Evolutionary conservation across 2,797 vertebrate species (phyloP).

Genomic region (Nasua narica): DNA sequence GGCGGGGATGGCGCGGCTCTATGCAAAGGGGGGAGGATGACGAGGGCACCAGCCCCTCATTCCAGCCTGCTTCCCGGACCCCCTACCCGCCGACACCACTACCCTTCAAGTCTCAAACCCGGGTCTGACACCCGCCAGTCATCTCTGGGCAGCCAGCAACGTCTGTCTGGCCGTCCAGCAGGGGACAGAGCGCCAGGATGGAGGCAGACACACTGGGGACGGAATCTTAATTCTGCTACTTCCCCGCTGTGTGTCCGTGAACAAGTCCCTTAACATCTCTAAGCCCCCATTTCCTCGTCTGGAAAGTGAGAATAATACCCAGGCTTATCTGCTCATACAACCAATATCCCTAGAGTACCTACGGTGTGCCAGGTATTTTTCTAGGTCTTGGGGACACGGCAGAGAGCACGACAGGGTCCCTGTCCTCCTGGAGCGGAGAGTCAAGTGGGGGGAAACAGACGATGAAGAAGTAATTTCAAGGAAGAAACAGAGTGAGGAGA

Average conservation of each 20-base stretch:
- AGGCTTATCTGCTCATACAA: background rate
- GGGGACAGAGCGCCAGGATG: background rate
- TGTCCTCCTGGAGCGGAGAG: background rate
- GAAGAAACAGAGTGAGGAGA: background rate
- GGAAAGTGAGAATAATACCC: background rate
- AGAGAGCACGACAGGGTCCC: background rate
- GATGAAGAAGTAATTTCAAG: background rate
- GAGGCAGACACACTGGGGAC: background rate
- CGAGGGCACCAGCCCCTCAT: background rate
- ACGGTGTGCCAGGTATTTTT: background rate
- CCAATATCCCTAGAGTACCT: background rate
- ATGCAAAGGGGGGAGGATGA: background rate
- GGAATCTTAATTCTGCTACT: background rate
- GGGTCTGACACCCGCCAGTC: background rate
- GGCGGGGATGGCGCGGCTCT: background rate
- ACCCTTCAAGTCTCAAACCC: background rate
- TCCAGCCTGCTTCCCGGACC: background rate
- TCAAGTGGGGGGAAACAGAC: background rate
- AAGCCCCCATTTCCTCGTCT: background rate
- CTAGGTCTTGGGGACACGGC: background rate
- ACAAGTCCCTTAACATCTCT: background rate
- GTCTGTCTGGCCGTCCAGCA: background rate
- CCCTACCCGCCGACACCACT: background rate
- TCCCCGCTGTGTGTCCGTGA: background rate
- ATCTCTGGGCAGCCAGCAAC: background rate